Evolutionary conservation across 2,113 vertebrate genomes (phyloP), one percentile per base, ranked within the genome.

Genomic region (Coracopsis vasa): DNA sequence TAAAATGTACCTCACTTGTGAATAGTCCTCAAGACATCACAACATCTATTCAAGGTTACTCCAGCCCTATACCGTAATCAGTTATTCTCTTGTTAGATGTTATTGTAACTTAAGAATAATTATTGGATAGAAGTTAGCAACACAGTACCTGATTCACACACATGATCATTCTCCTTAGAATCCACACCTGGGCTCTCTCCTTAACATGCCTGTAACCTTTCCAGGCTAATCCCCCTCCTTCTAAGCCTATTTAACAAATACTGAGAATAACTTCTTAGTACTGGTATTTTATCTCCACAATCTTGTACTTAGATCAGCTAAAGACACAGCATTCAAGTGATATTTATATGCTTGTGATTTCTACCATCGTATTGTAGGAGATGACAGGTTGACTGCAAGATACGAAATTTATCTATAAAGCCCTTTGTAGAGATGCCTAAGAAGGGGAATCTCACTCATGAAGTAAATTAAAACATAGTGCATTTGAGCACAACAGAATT

Each of bases 351-450:
- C 77, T 84, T 77, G 77, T 70, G 66, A 92, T 77, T 97, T 91
- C 88, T 92, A 24, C 81, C 86, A 70, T 85, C 24, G 75, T 79
- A 83, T 85, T 48, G 66, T 58, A 64, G 45, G 58, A 60, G 65
- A 78, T 64, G 81, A 96, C 92, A 96, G 86, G 86, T 78, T 80
- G 80, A 96, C 92, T 86, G 70, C 89, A 84, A 95, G 90, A 95
- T 21, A 54, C 58, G 83, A 94, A 94, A 92, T 86, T 65, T 39
- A 82, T 77, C 84, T 80, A 42, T 73, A 91, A 90, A 87, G 60
- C 31, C 41, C 74, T 72, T 95, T 78, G 66, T 88, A 33, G 62
- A 88, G 74, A 73, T 31, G 79, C 89, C 85, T 15, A 39, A n/a
- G 53, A 74, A 92, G 91, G 87, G 45, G 72, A 81, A 91, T 79